Evolutionary conservation across 2,888 invertebrate species (phyloP).

Genomic region (Eilema griseolum): DNA sequence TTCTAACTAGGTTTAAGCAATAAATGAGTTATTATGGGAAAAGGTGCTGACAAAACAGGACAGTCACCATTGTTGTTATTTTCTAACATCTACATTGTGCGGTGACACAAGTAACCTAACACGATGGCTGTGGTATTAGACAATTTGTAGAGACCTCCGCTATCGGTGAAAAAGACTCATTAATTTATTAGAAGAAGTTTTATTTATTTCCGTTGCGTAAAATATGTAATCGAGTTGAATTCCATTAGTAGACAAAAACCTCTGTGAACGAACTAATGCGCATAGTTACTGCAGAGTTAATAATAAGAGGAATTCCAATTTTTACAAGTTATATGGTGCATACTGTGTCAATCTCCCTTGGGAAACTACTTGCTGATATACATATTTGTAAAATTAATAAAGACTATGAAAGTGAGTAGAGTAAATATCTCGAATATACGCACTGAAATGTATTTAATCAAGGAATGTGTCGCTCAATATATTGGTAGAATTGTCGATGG

Average conservation of each 20-base stretch:
- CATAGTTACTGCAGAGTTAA: not conserved
- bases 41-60: not conserved
- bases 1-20: not conserved
- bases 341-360: not conserved
- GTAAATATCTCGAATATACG: not conserved
- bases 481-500: constrained; percentile 8
- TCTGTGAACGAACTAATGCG: not conserved
- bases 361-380: not conserved
- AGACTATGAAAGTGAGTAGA: not conserved
- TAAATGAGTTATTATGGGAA: not conserved
- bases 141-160: not conserved
- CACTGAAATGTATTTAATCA: constrained; percentile 7
- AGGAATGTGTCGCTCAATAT: not conserved
- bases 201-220: not conserved
- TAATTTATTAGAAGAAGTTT: not conserved
- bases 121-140: too few species aligned
- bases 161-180: not conserved
- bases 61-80: not conserved
- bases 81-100: too few species aligned
- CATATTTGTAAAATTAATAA: not conserved
- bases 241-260: too few species aligned
- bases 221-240: not conserved
- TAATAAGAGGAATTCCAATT: not conserved
- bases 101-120: too few species aligned
- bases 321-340: not conserved